Evolutionary conservation across 2,888 invertebrate species (phyloP).

Genomic region (Sphaerophoria taeniata): DNA sequence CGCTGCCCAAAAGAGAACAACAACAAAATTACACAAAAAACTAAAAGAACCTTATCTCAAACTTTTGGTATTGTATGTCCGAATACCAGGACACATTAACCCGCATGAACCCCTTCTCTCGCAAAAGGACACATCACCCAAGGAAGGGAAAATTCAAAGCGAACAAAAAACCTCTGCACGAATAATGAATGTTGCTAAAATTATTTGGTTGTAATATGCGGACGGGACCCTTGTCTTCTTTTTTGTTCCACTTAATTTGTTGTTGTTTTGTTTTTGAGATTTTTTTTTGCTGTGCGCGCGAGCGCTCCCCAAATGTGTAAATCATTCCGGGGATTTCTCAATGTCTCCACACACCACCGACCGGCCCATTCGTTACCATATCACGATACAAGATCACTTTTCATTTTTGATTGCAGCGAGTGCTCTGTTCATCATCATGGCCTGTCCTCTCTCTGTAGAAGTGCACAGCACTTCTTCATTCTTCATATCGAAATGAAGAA

Average conservation of each 20-base stretch:
- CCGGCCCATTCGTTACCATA: constrained; percentile 71
- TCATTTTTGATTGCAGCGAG: constrained; percentile 74
- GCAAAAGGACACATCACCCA: constrained; percentile 57
- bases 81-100: constrained; percentile 51
- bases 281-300: constrained; percentile 43
- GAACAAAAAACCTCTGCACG: constrained; percentile 59
- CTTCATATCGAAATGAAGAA: constrained; percentile 26
- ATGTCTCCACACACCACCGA: constrained; percentile 64
- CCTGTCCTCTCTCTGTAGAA: background rate
- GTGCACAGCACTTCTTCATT: constrained; percentile 34
- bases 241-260: constrained; percentile 21
- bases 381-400: constrained; percentile 75
- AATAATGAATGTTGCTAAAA: constrained; percentile 72
- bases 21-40: constrained; percentile 18
- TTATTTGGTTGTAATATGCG: constrained; percentile 74
- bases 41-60: constrained; percentile 59
- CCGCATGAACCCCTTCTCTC: constrained; percentile 28
- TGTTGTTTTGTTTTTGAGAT: constrained; percentile 15
- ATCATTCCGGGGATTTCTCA: constrained; percentile 67
- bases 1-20: constrained; percentile 23
- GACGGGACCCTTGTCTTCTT: constrained; percentile 52
- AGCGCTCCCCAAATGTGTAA: constrained; percentile 72
- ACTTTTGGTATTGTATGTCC: constrained; percentile 63
- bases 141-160: constrained; percentile 30
- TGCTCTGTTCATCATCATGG: constrained; percentile 70